Evolutionary conservation across 2,888 invertebrate genomes (phyloP).

Genomic region (Sinelater perroti): DNA sequence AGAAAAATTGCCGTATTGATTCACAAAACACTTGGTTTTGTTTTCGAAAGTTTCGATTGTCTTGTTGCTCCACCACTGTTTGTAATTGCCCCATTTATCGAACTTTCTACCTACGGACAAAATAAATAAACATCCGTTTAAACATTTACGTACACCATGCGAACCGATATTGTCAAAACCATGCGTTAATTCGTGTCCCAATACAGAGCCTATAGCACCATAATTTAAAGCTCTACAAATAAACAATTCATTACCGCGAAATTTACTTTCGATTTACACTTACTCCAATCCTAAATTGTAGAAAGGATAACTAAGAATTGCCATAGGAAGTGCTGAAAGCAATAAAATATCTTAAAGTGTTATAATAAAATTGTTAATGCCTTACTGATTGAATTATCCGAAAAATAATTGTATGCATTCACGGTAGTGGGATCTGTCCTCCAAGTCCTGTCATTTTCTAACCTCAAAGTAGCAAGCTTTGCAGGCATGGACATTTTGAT

Average conservation of each 20-base stretch:
- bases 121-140: too few species aligned
- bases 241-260: neutral
- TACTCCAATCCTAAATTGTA: constrained; percentile 83
- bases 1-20: constrained; percentile 80
- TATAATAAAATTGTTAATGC: constrained; percentile 14
- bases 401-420: constrained; percentile 83
- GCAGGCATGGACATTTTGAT: constrained; percentile 66
- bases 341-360: neutral
- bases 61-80: constrained; percentile 89
- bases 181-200: constrained; percentile 77
- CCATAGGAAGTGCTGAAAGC: constrained; percentile 79
- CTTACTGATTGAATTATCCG: constrained; percentile 84
- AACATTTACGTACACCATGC: too few species aligned
- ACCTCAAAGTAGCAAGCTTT: constrained; percentile 66
- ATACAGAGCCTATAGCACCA: constrained; percentile 79
- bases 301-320: constrained; percentile 85
- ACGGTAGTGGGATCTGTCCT: constrained; percentile 80
- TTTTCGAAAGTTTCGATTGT: constrained; percentile 80
- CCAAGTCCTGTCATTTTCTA: constrained; percentile 71
- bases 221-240: constrained; percentile 78
- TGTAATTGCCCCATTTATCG: constrained; percentile 83
- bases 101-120: constrained; percentile 78
- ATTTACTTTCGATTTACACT: constrained; percentile 3
- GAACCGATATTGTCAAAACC: constrained; percentile 67
- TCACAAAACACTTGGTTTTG: constrained; percentile 82